Evolutionary conservation across 2,797 vertebrate genomes (phyloP).

Genomic region (Lindbergichthys nudifrons): DNA sequence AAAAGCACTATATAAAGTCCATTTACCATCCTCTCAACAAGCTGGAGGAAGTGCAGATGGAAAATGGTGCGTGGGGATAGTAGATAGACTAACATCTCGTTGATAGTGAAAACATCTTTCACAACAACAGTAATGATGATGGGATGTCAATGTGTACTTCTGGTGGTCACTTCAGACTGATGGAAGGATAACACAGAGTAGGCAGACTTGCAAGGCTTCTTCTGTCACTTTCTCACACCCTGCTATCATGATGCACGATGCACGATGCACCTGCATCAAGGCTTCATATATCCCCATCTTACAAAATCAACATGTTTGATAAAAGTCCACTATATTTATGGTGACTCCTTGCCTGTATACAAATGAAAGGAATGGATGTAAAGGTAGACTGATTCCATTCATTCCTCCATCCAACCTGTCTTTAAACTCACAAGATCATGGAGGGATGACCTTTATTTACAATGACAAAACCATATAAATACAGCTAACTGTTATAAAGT

Average conservation of each 20-base stretch:
- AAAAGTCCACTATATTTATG: too few relatives aligned
- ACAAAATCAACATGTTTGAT: slow-evolving; percentile 17
- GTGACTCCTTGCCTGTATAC: too few relatives aligned
- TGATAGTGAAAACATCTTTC: slow-evolving; percentile 46
- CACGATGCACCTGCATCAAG: background rate
- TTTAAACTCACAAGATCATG: too few relatives aligned
- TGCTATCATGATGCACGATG: slow-evolving; percentile 10
- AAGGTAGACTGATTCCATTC: too few relatives aligned
- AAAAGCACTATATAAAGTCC: too few relatives aligned
- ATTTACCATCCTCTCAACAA: background rate
- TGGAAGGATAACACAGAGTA: slow-evolving; percentile 20
- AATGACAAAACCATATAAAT: too few relatives aligned
- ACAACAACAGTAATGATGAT: slow-evolving; percentile 25
- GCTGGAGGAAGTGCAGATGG: slow-evolving; percentile 8
- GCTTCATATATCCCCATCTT: background rate
- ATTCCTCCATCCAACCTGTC: too few relatives aligned
- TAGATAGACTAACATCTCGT: slow-evolving; percentile 9
- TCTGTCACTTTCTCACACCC: slow-evolving; percentile 18
- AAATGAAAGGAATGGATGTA: too few relatives aligned
- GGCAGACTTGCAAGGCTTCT: slow-evolving; percentile 16
- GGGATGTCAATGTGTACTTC: slow-evolving; percentile 20
- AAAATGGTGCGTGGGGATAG: background rate
- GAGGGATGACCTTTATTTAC: too few relatives aligned
- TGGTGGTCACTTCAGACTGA: slow-evolving; percentile 19
- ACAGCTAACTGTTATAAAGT: too few relatives aligned